These are phyloP conservation scores for Drosophila miranda DNA, from an alignment of 1,140 invertebrate genomes.

Conservation along the genomic window DNA sequence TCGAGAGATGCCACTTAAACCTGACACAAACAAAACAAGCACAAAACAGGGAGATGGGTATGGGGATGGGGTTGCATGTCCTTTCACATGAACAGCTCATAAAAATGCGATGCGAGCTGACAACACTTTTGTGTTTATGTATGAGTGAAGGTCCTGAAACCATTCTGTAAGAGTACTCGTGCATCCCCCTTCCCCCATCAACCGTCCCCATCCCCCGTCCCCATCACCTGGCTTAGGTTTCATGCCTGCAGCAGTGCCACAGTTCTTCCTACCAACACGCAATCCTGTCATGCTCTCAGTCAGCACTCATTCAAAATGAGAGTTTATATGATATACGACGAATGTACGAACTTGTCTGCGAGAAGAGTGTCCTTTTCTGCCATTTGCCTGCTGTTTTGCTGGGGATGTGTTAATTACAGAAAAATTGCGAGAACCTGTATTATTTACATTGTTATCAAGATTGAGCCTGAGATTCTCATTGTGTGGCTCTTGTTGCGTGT, in stretches of 20 bases:
- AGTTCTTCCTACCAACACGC: slow-evolving; percentile 36
- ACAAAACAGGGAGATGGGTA: slow-evolving; percentile 7
- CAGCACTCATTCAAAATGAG: slow-evolving; percentile 48
- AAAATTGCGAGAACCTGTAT: slow-evolving; percentile 78
- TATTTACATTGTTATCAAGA: slow-evolving; percentile 78
- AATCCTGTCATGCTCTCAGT: slow-evolving; percentile 61
- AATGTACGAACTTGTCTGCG: slow-evolving; percentile 1
- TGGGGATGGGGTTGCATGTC: slow-evolving; percentile 56
- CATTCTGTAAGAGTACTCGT: slow-evolving; percentile 1
- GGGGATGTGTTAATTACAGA: slow-evolving; percentile 77
- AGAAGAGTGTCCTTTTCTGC: slow-evolving; percentile 20
- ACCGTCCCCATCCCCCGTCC: background rate
- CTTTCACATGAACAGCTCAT: slow-evolving; percentile 65
- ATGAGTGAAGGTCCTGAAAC: slow-evolving; percentile 37
- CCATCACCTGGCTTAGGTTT: slow-evolving; percentile 36
- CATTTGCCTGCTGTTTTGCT: slow-evolving; percentile 40
- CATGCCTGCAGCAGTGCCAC: slow-evolving; percentile 51
- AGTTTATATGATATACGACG: slow-evolving; percentile 41
- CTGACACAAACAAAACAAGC: slow-evolving; percentile 65
- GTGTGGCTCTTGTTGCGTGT: slow-evolving; percentile 41
- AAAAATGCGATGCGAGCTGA: slow-evolving; percentile 67
- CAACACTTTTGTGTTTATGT: slow-evolving; percentile 70
- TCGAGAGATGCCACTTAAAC: slow-evolving; percentile 57
- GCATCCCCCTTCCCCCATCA: background rate
- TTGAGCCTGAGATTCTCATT: slow-evolving; percentile 49